Percentiles rank a stretch among this genome's conserved stretches.
Conservation (phyloP, 2,888 invertebrate species). For the Apantesis nais region DNA sequence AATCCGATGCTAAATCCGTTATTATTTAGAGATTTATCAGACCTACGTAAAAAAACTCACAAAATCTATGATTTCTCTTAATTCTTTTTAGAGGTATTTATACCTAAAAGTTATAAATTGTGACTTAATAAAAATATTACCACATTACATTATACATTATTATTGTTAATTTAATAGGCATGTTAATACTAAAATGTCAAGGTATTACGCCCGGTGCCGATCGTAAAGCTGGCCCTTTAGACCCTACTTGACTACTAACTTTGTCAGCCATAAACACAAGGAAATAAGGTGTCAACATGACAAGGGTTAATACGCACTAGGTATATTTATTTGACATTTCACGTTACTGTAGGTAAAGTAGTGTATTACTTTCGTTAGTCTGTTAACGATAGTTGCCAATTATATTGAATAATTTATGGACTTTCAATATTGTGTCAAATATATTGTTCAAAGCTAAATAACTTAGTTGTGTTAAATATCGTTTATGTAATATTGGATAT, state of each 20-base stretch:
- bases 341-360: slow-evolving; percentile 15
- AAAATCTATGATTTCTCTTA: not conserved
- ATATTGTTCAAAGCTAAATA: not conserved
- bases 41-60: not conserved
- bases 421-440: not conserved
- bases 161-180: slow-evolving; percentile 35
- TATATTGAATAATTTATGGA: slow-evolving; percentile 1
- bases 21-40: not conserved
- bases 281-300: slow-evolving; percentile 52
- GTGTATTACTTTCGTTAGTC: slow-evolving; percentile 30
- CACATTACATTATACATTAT: slow-evolving; percentile 26
- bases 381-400: slow-evolving; percentile 21
- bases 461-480: not conserved
- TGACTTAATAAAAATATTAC: slow-evolving; percentile 10
- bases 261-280: slow-evolving; percentile 49
- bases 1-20: not conserved
- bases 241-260: slow-evolving; percentile 45
- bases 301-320: slow-evolving; percentile 44
- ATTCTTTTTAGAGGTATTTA: not conserved
- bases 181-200: slow-evolving; percentile 35
- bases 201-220: slow-evolving; percentile 31
- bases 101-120: not conserved
- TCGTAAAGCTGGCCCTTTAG: slow-evolving; percentile 41
- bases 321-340: slow-evolving; percentile 41
- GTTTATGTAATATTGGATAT: no score